A percentile compares a stretch with the other conserved stretches of the same genome.
Conservation (phyloP, 2,797 vertebrate genomes). For the Crocidura indochinensis region DNA sequence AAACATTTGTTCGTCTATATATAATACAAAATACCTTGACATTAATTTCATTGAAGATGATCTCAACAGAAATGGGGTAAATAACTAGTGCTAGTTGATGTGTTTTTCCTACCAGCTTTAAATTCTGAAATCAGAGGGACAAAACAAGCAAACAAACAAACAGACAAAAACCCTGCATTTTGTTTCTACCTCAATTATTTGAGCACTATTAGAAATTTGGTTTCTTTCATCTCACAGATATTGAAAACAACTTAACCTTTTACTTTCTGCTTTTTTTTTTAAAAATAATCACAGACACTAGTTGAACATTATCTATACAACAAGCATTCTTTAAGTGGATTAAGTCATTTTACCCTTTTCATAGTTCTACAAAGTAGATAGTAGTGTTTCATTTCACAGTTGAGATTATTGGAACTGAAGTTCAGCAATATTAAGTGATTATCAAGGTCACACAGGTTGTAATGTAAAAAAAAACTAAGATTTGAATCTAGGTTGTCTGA, state of each 20-base stretch:
- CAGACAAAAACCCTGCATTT: no score
- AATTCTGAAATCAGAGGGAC: not conserved
- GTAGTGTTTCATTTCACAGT: not conserved
- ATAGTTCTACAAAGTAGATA: not conserved
- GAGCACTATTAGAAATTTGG: not conserved
- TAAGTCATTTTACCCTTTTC: not conserved
- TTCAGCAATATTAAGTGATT: slow-evolving; percentile 38
- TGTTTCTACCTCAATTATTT: slow-evolving; percentile 38
- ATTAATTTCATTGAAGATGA: not conserved
- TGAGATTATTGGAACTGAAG: not conserved
- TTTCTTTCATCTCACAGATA: not conserved
- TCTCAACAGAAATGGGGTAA: not conserved
- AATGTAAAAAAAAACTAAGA: not conserved
- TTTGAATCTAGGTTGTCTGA: not conserved
- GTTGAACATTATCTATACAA: not conserved
- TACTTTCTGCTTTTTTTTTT: not conserved
- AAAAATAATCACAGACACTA: slow-evolving; percentile 6
- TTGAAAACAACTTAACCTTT: not conserved
- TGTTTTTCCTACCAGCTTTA: not conserved
- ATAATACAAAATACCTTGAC: not conserved
- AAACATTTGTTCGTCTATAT: slow-evolving; percentile 1
- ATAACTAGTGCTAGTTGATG: not conserved
- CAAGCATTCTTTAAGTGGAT: not conserved
- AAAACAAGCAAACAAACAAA: not conserved
- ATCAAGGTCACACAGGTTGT: not conserved